A percentile compares a stretch with the other conserved stretches of the same genome.
These are phyloP conservation scores for Drosophila oshimai DNA, from an alignment of 1,140 invertebrate species.

Conservation along the genomic window DNA sequence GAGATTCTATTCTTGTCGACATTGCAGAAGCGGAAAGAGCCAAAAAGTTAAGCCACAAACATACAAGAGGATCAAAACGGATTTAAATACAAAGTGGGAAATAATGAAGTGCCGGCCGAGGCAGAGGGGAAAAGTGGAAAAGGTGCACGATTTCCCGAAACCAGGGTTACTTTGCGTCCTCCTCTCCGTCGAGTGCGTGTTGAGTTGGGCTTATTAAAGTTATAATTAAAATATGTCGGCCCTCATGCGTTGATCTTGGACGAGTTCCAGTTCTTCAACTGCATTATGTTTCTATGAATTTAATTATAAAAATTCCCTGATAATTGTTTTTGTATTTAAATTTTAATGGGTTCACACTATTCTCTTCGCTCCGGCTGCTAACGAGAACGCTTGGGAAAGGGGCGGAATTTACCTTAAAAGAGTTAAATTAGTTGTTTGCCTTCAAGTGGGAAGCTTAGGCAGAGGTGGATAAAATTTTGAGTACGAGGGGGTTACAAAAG, in stretches of 20 bases:
- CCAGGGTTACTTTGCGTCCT: constrained; percentile 25
- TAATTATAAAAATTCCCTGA: constrained; percentile 61
- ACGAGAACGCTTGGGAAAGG: constrained; percentile 10
- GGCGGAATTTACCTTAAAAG: constrained; percentile 4
- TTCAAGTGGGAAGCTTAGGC: background rate
- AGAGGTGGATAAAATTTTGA: background rate
- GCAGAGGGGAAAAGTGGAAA: constrained; percentile 23
- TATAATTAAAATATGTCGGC: constrained; percentile 75
- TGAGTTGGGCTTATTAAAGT: constrained; percentile 72
- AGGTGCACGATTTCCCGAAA: constrained; percentile 41
- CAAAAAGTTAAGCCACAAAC: constrained; percentile 81
- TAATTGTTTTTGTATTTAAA: constrained; percentile 64
- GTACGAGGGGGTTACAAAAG: background rate
- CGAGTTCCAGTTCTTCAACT: constrained; percentile 20
- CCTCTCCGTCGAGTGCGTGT: constrained; percentile 39
- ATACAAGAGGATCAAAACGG: constrained; percentile 80
- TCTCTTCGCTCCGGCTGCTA: constrained; percentile 8
- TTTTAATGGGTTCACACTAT: constrained; percentile 74
- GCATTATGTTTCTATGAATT: constrained; percentile 60
- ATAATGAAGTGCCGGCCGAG: constrained; percentile 69
- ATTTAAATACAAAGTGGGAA: constrained; percentile 80
- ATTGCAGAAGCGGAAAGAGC: constrained; percentile 67
- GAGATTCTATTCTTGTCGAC: constrained; percentile 7
- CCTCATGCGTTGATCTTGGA: constrained; percentile 5
- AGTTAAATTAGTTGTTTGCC: background rate